Evolutionary conservation across 2,113 vertebrate genomes (phyloP).

Genomic region (Caloenas nicobarica): DNA sequence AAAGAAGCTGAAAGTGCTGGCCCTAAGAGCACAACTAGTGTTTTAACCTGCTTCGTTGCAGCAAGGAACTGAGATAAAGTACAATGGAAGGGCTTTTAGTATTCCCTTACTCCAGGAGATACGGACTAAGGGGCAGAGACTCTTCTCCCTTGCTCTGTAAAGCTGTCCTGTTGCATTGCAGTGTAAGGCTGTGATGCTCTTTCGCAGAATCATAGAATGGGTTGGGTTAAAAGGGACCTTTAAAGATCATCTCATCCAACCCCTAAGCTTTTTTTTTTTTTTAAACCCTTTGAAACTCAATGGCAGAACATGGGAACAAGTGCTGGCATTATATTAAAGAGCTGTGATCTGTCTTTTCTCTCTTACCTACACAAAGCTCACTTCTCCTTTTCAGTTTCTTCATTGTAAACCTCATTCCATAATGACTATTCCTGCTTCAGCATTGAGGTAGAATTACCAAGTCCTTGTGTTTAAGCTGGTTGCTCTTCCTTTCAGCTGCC

Average conservation of each 20-base stretch:
- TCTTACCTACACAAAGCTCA: neutral
- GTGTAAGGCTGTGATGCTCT: neutral
- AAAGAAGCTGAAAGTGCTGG: slow-evolving; percentile 9
- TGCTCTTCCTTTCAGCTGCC: slow-evolving; percentile 40
- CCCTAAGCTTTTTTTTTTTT: no score
- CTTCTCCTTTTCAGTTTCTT: slow-evolving; percentile 5
- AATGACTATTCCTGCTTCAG: neutral
- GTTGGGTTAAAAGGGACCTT: no score
- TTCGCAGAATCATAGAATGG: no score
- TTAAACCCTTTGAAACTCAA: neutral
- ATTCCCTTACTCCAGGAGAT: slow-evolving; percentile 5
- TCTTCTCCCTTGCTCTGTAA: neutral
- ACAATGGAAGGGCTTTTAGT: slow-evolving; percentile 10
- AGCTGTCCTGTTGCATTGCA: neutral
- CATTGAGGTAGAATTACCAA: neutral
- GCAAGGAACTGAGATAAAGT: neutral
- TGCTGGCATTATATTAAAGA: neutral
- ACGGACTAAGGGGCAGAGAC: neutral
- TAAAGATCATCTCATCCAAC: no score
- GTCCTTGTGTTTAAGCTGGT: neutral
- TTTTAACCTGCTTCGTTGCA: neutral
- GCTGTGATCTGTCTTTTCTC: neutral
- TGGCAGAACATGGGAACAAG: neutral
- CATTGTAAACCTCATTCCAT: neutral
- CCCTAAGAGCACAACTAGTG: neutral